phyloP scores from a whole-genome alignment of 1,140 invertebrate species.

The Drosophila rhopaloa region DNA sequence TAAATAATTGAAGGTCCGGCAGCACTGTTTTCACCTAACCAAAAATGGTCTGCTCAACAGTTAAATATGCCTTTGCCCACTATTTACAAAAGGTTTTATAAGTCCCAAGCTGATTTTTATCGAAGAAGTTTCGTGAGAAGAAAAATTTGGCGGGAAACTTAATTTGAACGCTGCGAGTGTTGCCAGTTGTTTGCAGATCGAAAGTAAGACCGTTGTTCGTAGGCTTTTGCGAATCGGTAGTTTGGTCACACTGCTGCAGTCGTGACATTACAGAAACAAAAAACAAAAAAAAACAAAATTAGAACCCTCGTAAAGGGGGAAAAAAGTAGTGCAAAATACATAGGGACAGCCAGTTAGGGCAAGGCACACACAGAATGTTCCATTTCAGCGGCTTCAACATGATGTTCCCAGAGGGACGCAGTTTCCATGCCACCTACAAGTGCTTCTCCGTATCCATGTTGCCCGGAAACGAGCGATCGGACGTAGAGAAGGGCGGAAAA shows the following conservation, averaged over 20 bases:
- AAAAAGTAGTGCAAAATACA: not conserved
- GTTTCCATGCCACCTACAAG: conserved; percentile 92
- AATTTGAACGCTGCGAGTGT: too few relatives aligned
- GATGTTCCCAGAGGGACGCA: conserved; percentile 92
- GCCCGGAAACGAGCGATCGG: conserved; percentile 95
- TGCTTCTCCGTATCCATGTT: conserved; percentile 99
- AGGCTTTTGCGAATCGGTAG: not conserved
- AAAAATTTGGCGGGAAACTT: too few relatives aligned
- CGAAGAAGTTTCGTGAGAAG: too few relatives aligned
- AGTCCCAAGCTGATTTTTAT: too few relatives aligned
- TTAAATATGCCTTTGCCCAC: too few relatives aligned
- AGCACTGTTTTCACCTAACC: too few relatives aligned
- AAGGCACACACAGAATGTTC: conserved; percentile 53
- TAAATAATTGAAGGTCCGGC: too few relatives aligned
- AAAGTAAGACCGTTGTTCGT: conserved; percentile 1
- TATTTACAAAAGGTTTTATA: too few relatives aligned
- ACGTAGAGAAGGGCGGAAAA: conserved; percentile 99
- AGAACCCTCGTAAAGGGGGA: not conserved
- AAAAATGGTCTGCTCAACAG: too few relatives aligned
- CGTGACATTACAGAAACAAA: conserved; percentile 29
- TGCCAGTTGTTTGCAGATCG: too few relatives aligned
- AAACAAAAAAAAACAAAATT: conserved; percentile 28
- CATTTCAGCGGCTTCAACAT: conserved; percentile 87
- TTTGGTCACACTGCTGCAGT: not conserved
- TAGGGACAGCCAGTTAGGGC: not conserved